Evolutionary conservation across 2,113 vertebrate species (phyloP).

Genomic region (Bothrops jararaca): DNA sequence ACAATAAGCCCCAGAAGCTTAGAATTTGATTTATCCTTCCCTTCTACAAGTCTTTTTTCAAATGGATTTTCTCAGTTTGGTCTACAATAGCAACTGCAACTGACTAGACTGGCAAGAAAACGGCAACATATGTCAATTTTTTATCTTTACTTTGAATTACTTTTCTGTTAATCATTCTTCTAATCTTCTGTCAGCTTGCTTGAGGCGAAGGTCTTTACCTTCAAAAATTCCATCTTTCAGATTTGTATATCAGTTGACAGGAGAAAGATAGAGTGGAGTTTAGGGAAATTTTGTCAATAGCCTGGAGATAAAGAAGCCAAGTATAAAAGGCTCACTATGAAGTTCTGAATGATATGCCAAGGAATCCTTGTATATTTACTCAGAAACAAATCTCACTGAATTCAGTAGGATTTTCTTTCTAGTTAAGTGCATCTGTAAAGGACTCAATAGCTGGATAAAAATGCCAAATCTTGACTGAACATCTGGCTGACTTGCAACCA

Average conservation of each 20-base stretch:
- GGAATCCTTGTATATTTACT: neutral
- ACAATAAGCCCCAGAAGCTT: constrained; percentile 20
- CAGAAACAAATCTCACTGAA: neutral
- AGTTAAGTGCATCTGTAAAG: neutral
- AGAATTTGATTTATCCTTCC: constrained; percentile 42
- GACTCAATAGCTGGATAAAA: neutral
- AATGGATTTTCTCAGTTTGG: constrained; percentile 25
- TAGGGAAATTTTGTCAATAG: constrained; percentile 47
- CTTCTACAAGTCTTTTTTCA: constrained; percentile 33
- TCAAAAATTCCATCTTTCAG: constrained; percentile 59
- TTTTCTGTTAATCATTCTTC: constrained; percentile 65
- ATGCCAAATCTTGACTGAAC: neutral
- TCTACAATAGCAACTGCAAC: constrained; percentile 38
- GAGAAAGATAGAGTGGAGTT: constrained; percentile 27
- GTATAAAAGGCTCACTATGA: constrained; percentile 43
- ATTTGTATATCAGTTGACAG: constrained; percentile 52
- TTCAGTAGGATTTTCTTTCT: neutral
- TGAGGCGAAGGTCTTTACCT: constrained; percentile 60
- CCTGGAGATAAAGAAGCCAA: constrained; percentile 52
- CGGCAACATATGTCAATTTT: constrained; percentile 48
- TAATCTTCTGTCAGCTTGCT: constrained; percentile 60
- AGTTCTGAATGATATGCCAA: constrained; percentile 36
- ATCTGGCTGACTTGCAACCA: neutral
- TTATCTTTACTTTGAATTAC: constrained; percentile 65
- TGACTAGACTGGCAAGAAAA: constrained; percentile 31